Evolutionary conservation across 2,888 invertebrate species (phyloP).

Genomic region (Eupithecia centaureata): DNA sequence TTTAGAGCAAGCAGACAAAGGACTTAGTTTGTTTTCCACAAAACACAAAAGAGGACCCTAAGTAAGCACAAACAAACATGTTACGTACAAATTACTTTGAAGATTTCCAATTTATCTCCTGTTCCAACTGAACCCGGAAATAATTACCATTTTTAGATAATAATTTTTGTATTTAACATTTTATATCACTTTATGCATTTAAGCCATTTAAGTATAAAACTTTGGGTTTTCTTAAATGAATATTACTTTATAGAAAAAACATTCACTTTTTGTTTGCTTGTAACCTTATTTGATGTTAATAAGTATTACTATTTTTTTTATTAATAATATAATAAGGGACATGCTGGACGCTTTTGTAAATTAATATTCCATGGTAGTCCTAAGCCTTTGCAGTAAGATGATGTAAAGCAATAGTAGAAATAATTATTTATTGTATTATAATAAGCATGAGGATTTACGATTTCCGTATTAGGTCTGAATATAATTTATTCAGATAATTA

Average conservation of each 20-base stretch:
- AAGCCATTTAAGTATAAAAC: no score
- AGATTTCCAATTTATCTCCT: conserved; percentile 61
- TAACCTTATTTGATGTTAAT: no score
- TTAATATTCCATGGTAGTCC: neutral
- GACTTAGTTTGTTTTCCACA: conserved; percentile 68
- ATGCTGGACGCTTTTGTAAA: neutral
- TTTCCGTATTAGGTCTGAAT: no score
- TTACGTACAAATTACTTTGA: conserved; percentile 63
- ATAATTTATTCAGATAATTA: no score
- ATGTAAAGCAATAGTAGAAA: no score
- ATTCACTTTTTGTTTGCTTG: no score
- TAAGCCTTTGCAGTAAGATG: neutral
- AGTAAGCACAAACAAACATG: conserved; percentile 68
- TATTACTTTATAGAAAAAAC: no score
- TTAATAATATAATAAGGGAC: neutral
- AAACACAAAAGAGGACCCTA: conserved; percentile 72
- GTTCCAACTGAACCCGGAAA: conserved; percentile 53
- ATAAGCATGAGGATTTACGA: no score
- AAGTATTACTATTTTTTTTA: no score
- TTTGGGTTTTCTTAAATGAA: no score
- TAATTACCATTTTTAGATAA: conserved; percentile 20
- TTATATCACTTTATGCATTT: neutral
- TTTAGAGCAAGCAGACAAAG: conserved; percentile 64
- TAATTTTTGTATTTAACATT: neutral
- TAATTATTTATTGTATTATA: no score